Base-by-base conservation (phyloP, 2,888 invertebrate genomes). In the Ormyrus pomaceus region DNA sequence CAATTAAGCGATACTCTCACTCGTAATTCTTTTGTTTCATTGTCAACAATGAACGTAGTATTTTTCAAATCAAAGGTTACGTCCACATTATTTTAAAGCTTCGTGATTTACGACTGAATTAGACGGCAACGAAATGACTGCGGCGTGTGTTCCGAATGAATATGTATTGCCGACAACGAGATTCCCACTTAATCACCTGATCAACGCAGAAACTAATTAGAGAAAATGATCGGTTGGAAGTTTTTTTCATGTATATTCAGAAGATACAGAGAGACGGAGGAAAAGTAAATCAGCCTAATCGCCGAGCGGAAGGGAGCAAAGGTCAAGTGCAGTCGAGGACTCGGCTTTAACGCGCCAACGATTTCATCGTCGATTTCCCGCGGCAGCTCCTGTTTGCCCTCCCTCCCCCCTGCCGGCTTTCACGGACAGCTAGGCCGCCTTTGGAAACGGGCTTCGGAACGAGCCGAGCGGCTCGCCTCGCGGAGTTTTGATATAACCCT, bases 171-270 rank as follows among this genome's bases (percentile, higher is more conserved):
- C 55, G 34, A 34, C 66, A n/a, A 45, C 46, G 59, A 59, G 64
- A 19, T 8, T 66, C 65, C 56, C 11, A 45, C 13, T 70, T 62
- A 19, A 68, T 62, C 58, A 11, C 48, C 13, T 9, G 46, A 58
- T 50, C n/a, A 68, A 61, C 55, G 62, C 69, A 70, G 70, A 77
- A 62, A 70, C 48, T 51, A 77, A 77, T 77, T 77, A 64, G 7
- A 10, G 69, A 62, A 70, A 70, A 77, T 70, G 64, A 77, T 77
- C 48, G 62, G 68, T 59, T 68, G 53, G 46, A 13, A 46, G n/a
- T n/a, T 6, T 19, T 62, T 62, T 55, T 48, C 48, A 56, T 34
- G 50, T 68, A 70, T 77, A 77, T 77, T 69, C 69, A 64, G 6
- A 10, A 48, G 10, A 58, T 51, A 51, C 50, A 68, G 64, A n/a